Conservation (phyloP, 2,888 invertebrate species). For the Agrochola litura region DNA sequence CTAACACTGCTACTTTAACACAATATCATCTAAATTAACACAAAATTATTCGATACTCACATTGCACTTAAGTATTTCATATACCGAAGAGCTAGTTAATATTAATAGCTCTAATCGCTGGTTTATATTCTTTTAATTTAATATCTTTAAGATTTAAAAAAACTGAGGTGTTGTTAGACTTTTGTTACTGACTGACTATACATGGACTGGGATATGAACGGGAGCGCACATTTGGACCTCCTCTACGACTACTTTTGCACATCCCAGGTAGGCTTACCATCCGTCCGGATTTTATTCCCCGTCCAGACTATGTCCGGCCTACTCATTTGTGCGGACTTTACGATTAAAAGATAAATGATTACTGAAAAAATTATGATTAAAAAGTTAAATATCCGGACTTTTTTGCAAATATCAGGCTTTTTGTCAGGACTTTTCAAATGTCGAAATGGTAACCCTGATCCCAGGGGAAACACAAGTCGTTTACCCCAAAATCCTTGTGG, state of each 20-base stretch:
- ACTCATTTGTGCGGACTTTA: too few species aligned
- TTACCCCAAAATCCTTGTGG: background rate
- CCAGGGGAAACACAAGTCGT: slow-evolving; percentile 3
- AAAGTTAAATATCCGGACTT: too few species aligned
- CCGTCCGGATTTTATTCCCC: too few species aligned
- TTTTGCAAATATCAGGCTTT: too few species aligned
- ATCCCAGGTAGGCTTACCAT: background rate
- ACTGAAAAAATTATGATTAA: too few species aligned
- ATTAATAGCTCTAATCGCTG: background rate
- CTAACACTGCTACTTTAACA: background rate
- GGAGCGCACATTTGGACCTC: slow-evolving; percentile 1
- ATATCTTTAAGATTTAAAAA: background rate
- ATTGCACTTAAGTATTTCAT: background rate
- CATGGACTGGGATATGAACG: background rate
- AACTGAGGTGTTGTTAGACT: background rate
- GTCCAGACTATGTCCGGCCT: too few species aligned
- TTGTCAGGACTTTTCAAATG: too few species aligned
- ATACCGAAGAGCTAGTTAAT: background rate
- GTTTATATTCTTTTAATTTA: background rate
- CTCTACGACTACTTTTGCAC: slow-evolving; percentile 1
- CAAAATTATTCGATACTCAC: background rate
- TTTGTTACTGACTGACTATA: background rate
- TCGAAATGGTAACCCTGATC: too few species aligned
- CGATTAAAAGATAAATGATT: too few species aligned
- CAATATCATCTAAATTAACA: background rate